phyloP scores from a whole-genome alignment of 1,140 invertebrate species.

The Andricus grossulariae region DNA sequence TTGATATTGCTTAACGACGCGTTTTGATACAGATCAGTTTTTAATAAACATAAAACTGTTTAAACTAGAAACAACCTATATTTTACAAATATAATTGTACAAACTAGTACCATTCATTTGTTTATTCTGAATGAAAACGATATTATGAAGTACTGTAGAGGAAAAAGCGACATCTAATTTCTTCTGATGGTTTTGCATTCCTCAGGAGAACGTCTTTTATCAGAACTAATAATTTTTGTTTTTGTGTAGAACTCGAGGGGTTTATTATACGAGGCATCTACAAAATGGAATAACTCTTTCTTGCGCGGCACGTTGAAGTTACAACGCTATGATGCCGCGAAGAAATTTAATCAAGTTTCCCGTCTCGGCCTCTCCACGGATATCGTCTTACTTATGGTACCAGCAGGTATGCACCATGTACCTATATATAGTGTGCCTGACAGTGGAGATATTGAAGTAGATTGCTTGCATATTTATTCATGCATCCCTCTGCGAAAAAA shows the following conservation, averaged over 20 bases:
- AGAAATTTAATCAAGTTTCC: conserved; percentile 22
- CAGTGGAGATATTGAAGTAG: background rate
- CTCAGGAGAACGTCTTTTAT: background rate
- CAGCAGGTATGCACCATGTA: background rate
- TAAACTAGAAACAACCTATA: too few relatives aligned
- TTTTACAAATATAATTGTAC: too few relatives aligned
- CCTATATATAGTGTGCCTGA: background rate
- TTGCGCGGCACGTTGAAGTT: too few relatives aligned
- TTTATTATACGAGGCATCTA: conserved; percentile 14
- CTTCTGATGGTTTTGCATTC: background rate
- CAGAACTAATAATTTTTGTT: conserved; percentile 6
- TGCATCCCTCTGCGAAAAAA: too few relatives aligned
- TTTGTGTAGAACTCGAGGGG: background rate
- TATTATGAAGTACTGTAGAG: background rate
- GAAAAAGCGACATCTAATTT: background rate
- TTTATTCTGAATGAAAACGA: background rate
- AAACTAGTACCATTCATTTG: too few relatives aligned
- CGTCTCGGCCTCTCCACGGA: background rate
- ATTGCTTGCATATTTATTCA: background rate
- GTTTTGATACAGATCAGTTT: too few relatives aligned
- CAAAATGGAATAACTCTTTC: too few relatives aligned
- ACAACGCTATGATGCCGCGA: background rate
- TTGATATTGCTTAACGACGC: too few relatives aligned
- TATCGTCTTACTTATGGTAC: conserved; percentile 12
- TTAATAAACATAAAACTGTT: too few relatives aligned